Evolutionary conservation across 2,797 vertebrate genomes (phyloP).

Genomic region (Choloepus didactylus): DNA sequence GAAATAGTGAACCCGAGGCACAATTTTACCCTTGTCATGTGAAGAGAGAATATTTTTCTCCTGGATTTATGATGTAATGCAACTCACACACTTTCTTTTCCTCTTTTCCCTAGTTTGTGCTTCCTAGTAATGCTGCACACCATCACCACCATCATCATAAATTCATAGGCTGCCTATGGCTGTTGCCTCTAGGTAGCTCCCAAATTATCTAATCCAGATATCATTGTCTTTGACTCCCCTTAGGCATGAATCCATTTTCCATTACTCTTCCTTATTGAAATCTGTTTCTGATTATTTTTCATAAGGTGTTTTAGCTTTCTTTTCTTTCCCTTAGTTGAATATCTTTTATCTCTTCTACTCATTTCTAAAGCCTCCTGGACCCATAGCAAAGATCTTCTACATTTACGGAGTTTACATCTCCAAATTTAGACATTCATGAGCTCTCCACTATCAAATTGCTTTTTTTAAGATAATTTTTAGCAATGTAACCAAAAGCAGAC

Average conservation of each 20-base stretch:
- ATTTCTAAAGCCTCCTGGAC: neutral
- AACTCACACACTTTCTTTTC: neutral
- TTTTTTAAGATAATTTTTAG: conserved; percentile 61
- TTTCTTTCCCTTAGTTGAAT: conserved; percentile 49
- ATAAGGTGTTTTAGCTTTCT: neutral
- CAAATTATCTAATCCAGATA: neutral
- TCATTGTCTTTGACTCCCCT: neutral
- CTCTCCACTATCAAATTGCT: conserved; percentile 30
- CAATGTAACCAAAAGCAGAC: conserved; percentile 34
- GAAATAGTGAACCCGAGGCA: conserved; percentile 45
- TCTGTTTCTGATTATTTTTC: conserved; percentile 52
- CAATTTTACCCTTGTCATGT: conserved; percentile 52
- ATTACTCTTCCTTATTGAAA: conserved; percentile 55
- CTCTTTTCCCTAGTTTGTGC: neutral
- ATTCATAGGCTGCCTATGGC: neutral
- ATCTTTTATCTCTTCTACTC: conserved; percentile 39
- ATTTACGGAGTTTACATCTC: neutral
- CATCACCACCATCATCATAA: neutral
- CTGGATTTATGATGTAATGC: conserved; percentile 46
- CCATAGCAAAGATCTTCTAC: neutral
- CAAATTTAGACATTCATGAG: conserved; percentile 65
- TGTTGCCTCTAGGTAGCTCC: neutral
- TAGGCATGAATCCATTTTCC: conserved; percentile 12
- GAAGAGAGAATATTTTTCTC: conserved; percentile 65
- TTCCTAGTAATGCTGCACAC: neutral